Percentiles rank a stretch among this genome's conserved stretches.
Conservation (phyloP, 2,113 vertebrate genomes). For the Eudyptes chrysolophus region DNA sequence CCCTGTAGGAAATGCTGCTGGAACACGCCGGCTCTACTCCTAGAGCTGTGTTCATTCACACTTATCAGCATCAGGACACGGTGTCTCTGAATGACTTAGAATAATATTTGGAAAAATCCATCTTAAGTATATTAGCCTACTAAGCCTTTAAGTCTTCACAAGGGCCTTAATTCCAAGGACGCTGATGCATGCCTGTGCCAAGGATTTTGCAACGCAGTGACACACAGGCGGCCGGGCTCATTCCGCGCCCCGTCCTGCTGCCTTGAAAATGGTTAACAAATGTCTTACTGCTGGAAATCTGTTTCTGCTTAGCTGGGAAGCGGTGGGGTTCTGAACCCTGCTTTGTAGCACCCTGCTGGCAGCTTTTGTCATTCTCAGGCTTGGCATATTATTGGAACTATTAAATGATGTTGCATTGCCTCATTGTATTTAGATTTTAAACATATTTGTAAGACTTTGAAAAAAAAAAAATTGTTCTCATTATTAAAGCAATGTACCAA, state of each 20-base stretch:
- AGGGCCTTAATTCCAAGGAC: constrained; percentile 48
- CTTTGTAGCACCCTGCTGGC: constrained; percentile 63
- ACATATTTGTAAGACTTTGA: constrained; percentile 66
- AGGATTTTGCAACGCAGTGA: constrained; percentile 51
- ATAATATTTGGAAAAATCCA: constrained; percentile 59
- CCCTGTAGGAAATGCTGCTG: not conserved
- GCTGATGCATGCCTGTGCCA: not conserved
- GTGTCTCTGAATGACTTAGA: constrained; percentile 55
- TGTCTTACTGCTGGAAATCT: constrained; percentile 49
- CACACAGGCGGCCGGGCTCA: not conserved
- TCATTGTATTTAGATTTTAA: constrained; percentile 71
- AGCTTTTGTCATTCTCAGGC: constrained; percentile 66
- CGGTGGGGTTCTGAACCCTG: constrained; percentile 57
- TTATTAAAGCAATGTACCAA: constrained; percentile 61
- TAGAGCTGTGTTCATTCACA: constrained; percentile 32
- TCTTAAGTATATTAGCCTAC: constrained; percentile 42
- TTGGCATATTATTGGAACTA: constrained; percentile 61
- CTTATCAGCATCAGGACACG: not conserved
- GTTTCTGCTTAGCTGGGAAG: constrained; percentile 65
- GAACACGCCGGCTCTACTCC: not conserved
- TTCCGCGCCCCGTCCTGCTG: not conserved
- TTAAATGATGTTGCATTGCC: constrained; percentile 60
- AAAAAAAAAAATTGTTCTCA: not conserved
- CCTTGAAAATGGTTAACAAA: constrained; percentile 60
- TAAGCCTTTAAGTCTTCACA: constrained; percentile 61